Conservation (phyloP, 64 coral and sea anemone genomes). For the Catalaphyllia jardinei region DNA sequence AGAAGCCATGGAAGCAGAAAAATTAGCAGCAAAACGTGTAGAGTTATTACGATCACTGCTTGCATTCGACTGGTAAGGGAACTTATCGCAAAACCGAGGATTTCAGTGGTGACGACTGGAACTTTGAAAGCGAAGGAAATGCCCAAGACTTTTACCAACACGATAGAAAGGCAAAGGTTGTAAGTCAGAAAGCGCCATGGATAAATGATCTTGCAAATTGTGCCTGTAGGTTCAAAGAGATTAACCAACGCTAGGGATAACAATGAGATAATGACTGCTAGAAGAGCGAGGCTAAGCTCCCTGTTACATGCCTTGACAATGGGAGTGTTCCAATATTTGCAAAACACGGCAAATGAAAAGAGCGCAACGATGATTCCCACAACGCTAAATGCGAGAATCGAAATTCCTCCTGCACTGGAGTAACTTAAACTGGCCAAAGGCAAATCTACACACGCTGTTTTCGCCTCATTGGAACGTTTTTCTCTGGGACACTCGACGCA, state of each 20-base stretch:
- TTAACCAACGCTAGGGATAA: slow-evolving; percentile 44
- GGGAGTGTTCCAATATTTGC: slow-evolving; percentile 37
- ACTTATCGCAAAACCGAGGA: not conserved
- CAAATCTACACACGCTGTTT: slow-evolving; percentile 46
- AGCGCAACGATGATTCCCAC: slow-evolving; percentile 33
- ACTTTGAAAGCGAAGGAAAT: slow-evolving; percentile 42
- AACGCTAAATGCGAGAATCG: slow-evolving; percentile 24
- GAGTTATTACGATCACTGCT: not conserved
- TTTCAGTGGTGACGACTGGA: not conserved
- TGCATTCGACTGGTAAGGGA: not conserved
- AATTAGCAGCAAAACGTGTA: not conserved
- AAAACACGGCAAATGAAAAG: slow-evolving; percentile 43
- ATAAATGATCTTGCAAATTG: slow-evolving; percentile 25
- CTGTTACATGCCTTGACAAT: slow-evolving; percentile 73
- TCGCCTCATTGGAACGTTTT: slow-evolving; percentile 19
- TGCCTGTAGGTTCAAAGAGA: slow-evolving; percentile 21
- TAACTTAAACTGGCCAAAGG: slow-evolving; percentile 2
- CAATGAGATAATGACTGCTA: slow-evolving; percentile 20
- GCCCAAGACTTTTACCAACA: slow-evolving; percentile 61
- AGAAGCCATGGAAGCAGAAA: not conserved
- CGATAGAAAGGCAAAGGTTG: slow-evolving; percentile 17
- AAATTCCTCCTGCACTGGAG: slow-evolving; percentile 17
- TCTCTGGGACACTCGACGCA: slow-evolving; percentile 49
- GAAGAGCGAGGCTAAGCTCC: slow-evolving; percentile 43
- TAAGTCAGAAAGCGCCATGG: slow-evolving; percentile 44